Evolutionary conservation across 1,140 invertebrate species (phyloP).

Genomic region (Linepithema humile): DNA sequence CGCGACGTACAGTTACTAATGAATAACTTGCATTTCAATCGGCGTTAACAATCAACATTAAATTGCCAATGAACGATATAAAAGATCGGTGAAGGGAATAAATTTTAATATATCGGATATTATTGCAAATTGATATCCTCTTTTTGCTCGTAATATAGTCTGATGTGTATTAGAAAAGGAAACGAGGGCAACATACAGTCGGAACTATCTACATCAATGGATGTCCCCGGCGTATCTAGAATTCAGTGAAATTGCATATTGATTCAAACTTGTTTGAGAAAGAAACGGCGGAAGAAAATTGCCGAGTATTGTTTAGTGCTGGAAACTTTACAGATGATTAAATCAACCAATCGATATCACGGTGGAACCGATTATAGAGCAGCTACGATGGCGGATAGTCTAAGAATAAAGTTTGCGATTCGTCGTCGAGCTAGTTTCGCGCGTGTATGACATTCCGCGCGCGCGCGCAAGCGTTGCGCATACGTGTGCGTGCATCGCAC

Average conservation of each 20-base stretch:
- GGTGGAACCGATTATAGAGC: constrained; percentile 33
- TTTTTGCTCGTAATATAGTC: neutral
- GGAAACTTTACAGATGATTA: constrained; percentile 34
- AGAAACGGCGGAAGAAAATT: constrained; percentile 13
- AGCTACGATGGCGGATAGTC: constrained; percentile 42
- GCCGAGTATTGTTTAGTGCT: neutral
- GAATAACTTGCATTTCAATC: neutral
- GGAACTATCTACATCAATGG: neutral
- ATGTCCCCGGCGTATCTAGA: neutral
- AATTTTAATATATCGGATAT: neutral
- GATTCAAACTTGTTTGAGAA: neutral
- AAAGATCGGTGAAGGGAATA: neutral
- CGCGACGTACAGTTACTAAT: too few relatives aligned
- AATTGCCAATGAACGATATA: neutral
- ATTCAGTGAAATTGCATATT: neutral
- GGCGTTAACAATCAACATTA: neutral
- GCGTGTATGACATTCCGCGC: constrained; percentile 49
- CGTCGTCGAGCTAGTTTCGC: constrained; percentile 57
- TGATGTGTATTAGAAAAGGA: neutral
- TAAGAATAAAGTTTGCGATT: constrained; percentile 63
- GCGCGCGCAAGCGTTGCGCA: neutral
- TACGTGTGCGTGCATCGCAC: neutral
- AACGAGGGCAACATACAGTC: neutral
- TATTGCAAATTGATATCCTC: neutral
- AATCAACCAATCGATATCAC: constrained; percentile 40